Percentiles rank a stretch among this genome's conserved stretches.
Conservation (phyloP, 2,888 invertebrate genomes). For the Orthosia incerta region DNA sequence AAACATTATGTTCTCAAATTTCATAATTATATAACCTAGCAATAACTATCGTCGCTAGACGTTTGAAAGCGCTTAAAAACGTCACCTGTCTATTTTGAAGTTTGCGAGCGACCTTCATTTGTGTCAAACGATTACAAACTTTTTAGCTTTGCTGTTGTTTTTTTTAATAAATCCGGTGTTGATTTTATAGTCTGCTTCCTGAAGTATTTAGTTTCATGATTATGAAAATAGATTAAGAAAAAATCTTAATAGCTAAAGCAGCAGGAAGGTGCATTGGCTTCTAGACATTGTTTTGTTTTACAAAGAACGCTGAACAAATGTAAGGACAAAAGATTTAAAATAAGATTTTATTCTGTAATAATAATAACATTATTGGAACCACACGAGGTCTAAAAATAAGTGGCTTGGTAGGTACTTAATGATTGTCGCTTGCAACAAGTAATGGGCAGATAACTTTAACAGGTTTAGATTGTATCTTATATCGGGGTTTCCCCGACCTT, state of each 20-base stretch:
- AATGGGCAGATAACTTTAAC: constrained; percentile 48
- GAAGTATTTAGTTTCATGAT: constrained; percentile 35
- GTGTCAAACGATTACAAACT: constrained; percentile 43
- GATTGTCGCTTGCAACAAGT: constrained; percentile 30
- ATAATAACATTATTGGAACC: constrained; percentile 45
- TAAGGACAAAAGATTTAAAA: constrained; percentile 22
- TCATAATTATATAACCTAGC: constrained; percentile 25
- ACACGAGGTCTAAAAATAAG: constrained; percentile 37
- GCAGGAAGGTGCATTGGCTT: background rate
- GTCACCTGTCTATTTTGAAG: constrained; percentile 61
- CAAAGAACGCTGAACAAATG: background rate
- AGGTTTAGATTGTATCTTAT: constrained; percentile 59
- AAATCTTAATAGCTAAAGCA: background rate
- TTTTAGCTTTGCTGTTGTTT: constrained; percentile 29
- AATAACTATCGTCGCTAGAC: constrained; percentile 34
- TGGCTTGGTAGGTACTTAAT: constrained; percentile 11
- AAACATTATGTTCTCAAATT: constrained; percentile 8
- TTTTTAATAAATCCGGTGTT: constrained; percentile 26
- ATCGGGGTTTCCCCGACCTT: constrained; percentile 73
- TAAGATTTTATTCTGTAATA: constrained; percentile 47
- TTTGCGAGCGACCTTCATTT: constrained; percentile 54
- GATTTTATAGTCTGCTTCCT: constrained; percentile 37
- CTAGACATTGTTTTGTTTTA: constrained; percentile 13
- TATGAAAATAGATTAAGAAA: background rate
- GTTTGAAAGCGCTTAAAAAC: constrained; percentile 42